These are phyloP conservation scores for Mesembrinibis cayennensis DNA, from an alignment of 2,113 vertebrate species.

Conservation along the genomic window DNA sequence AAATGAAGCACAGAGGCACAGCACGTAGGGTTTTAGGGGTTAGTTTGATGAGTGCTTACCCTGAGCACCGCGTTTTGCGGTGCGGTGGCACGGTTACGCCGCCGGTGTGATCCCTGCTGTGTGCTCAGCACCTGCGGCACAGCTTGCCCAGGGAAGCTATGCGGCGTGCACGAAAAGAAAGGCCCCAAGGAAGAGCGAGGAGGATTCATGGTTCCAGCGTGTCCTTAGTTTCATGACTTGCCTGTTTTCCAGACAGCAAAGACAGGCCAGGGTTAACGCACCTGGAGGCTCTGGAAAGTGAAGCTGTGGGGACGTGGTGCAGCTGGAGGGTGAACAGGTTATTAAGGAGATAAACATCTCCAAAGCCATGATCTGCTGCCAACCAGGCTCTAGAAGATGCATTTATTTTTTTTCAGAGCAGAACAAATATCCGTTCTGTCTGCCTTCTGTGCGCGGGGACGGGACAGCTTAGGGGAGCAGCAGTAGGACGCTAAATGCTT, in stretches of 20 bases:
- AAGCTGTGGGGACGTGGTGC: background rate
- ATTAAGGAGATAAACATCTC: background rate
- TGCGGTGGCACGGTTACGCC: background rate
- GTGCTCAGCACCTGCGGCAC: background rate
- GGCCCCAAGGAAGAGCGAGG: background rate
- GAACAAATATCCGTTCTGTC: background rate
- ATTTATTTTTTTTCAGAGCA: background rate
- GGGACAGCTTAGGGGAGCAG: background rate
- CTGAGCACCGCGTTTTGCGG: too few relatives aligned
- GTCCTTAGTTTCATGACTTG: background rate
- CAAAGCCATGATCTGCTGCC: background rate
- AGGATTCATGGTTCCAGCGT: background rate
- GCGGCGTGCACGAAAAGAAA: background rate
- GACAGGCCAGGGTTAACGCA: background rate
- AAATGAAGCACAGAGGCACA: background rate
- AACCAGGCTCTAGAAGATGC: background rate
- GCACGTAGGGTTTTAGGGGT: background rate
- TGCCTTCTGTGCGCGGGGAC: background rate
- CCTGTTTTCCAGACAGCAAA: background rate
- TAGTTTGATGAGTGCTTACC: background rate
- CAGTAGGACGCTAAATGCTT: background rate
- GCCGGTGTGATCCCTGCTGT: background rate
- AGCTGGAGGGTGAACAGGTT: background rate
- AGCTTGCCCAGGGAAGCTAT: rapidly evolving
- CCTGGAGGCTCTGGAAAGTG: background rate